Evolutionary conservation across 2,797 vertebrate genomes (phyloP).

Genomic region (Hippoglossus hippoglossus): DNA sequence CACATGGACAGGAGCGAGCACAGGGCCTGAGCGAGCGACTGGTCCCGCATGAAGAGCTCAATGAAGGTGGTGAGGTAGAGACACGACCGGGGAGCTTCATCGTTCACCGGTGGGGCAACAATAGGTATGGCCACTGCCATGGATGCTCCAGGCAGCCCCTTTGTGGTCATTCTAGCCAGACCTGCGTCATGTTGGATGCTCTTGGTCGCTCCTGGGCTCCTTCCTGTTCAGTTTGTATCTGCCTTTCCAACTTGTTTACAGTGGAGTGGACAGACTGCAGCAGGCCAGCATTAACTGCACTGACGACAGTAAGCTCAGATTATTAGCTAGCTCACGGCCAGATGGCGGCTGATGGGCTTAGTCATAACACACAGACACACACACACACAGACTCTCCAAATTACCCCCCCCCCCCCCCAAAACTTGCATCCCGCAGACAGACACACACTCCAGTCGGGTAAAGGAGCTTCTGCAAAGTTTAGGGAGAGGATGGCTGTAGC

Average conservation of each 20-base stretch:
- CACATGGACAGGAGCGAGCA: constrained; percentile 76
- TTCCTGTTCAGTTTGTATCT: constrained; percentile 15
- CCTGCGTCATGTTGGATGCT: constrained; percentile 42
- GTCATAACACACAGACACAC: constrained; percentile 60
- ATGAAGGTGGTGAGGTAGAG: constrained; percentile 69
- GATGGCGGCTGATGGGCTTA: constrained; percentile 82
- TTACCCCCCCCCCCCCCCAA: constrained; percentile 27
- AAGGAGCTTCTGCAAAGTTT: constrained; percentile 48
- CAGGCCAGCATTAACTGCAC: constrained; percentile 57
- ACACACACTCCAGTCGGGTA: neutral
- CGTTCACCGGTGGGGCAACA: neutral
- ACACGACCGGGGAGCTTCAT: constrained; percentile 58
- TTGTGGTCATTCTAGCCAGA: constrained; percentile 51
- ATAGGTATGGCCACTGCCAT: constrained; percentile 32
- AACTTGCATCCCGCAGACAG: constrained; percentile 25
- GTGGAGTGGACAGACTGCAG: constrained; percentile 52
- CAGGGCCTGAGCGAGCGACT: constrained; percentile 63
- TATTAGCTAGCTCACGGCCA: constrained; percentile 86
- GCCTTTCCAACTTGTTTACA: constrained; percentile 54
- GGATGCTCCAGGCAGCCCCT: neutral
- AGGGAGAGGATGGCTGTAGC: constrained; percentile 32
- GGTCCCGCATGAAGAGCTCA: constrained; percentile 68
- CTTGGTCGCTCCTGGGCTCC: neutral
- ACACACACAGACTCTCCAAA: constrained; percentile 41
- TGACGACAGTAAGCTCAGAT: constrained; percentile 83